Evolutionary conservation across 2,888 invertebrate species (phyloP).

Genomic region (Omphaloscelis lunosa): DNA sequence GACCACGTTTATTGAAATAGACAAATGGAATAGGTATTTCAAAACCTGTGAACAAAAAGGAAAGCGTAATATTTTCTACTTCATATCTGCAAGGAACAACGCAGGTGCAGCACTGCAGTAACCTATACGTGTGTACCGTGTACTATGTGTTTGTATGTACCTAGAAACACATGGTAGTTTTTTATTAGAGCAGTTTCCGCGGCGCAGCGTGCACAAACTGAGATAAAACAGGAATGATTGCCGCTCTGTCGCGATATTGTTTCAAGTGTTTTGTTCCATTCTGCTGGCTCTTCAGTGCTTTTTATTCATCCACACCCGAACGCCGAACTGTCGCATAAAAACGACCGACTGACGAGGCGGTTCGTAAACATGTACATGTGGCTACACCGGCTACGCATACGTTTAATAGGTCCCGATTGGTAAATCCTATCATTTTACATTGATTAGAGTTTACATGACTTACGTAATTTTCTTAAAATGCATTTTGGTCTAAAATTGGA

Average conservation of each 20-base stretch:
- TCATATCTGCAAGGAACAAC: slow-evolving; percentile 66
- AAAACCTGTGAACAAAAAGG: slow-evolving; percentile 33
- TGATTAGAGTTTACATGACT: neutral
- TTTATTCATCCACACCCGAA: slow-evolving; percentile 83
- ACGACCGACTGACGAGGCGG: slow-evolving; percentile 71
- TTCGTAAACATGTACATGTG: slow-evolving; percentile 69
- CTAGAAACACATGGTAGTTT: slow-evolving; percentile 82
- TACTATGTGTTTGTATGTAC: slow-evolving; percentile 60
- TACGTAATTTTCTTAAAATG: neutral
- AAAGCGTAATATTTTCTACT: slow-evolving; percentile 62
- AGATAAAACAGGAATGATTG: slow-evolving; percentile 90
- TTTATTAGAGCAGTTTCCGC: slow-evolving; percentile 88
- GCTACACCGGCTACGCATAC: slow-evolving; percentile 29
- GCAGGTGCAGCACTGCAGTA: slow-evolving; percentile 70
- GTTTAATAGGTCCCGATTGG: slow-evolving; percentile 10
- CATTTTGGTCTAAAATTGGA: slow-evolving; percentile 5
- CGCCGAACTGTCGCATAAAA: slow-evolving; percentile 77
- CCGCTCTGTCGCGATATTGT: slow-evolving; percentile 89
- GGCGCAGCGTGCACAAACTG: slow-evolving; percentile 87
- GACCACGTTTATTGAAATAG: slow-evolving; percentile 10
- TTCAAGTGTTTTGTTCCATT: slow-evolving; percentile 88
- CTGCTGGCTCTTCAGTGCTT: slow-evolving; percentile 79
- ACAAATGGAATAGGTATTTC: slow-evolving; percentile 25
- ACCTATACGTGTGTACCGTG: slow-evolving; percentile 57
- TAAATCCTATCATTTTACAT: slow-evolving; percentile 18